Conservation (phyloP, 2,888 invertebrate species). For the Orchestes rusci region DNA sequence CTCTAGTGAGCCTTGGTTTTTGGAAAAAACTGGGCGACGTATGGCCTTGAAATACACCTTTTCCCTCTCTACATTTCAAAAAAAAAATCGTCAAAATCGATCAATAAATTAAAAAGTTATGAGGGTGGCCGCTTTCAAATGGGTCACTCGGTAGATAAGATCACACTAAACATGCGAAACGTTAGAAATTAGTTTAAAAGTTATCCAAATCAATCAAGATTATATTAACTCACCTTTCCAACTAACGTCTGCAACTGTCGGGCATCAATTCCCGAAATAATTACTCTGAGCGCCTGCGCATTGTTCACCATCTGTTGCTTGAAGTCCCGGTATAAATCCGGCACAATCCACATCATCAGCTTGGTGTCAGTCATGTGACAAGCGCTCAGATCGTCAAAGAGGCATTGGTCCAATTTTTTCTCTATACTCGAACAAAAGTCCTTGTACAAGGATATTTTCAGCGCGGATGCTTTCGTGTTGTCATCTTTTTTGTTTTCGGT, state of each 20-base stretch:
- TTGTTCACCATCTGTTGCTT: conserved; percentile 82
- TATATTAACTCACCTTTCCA: no score
- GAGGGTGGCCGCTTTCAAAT: no score
- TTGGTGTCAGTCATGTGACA: conserved; percentile 86
- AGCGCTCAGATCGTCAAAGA: conserved; percentile 76
- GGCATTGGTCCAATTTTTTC: conserved; percentile 63
- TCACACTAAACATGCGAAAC: no score
- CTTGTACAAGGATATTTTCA: conserved; percentile 80
- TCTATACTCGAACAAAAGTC: conserved; percentile 76
- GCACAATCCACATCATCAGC: conserved; percentile 86
- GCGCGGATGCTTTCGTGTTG: conserved; percentile 48
- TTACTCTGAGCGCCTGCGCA: conserved; percentile 77
- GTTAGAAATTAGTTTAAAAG: no score
- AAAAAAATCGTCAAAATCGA: no score
- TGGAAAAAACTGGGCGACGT: no score
- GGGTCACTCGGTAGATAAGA: no score
- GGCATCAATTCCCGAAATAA: conserved; percentile 87
- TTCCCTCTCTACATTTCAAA: no score
- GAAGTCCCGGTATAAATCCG: conserved; percentile 87
- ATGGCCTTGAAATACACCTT: no score
- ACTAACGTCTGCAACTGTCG: conserved; percentile 84
- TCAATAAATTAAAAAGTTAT: no score
- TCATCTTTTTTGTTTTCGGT: conserved; percentile 49
- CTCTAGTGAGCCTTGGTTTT: no score
- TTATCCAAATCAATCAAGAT: no score